Conservation (phyloP, 2,113 vertebrate species). For the Acanthochromis polyacanthus region DNA sequence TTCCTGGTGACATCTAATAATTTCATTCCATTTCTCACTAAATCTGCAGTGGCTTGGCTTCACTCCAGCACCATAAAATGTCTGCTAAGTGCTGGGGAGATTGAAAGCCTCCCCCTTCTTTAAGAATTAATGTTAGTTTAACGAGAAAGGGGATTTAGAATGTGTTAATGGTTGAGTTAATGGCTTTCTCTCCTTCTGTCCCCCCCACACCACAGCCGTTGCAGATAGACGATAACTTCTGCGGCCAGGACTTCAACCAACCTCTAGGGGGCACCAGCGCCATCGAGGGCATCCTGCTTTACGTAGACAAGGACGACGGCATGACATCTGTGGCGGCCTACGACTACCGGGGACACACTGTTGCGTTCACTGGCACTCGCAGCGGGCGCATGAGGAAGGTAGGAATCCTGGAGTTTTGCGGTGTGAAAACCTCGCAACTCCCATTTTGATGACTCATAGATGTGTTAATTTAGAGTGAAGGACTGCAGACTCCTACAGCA, state of each 20-base stretch:
- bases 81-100: constrained; percentile 42
- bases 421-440: not conserved
- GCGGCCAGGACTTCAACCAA: constrained; percentile 99
- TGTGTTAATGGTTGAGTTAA: constrained; percentile 51
- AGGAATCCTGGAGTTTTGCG: constrained; percentile 37
- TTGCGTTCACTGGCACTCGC: constrained; percentile 93
- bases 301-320: constrained; percentile 96
- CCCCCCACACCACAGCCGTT: constrained; percentile 85
- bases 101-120: constrained; percentile 56
- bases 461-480: too few relatives aligned
- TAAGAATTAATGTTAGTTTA: constrained; percentile 67
- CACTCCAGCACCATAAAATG: constrained; percentile 42
- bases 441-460: not conserved
- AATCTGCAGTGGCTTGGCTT: constrained; percentile 44
- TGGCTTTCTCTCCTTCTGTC: constrained; percentile 15
- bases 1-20: constrained; percentile 29
- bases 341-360: constrained; percentile 93
- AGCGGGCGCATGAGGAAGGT: constrained; percentile 95
- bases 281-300: constrained; percentile 94
- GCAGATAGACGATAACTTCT: constrained; percentile 98
- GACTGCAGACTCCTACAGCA: too few relatives aligned
- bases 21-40: constrained; percentile 44
- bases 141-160: constrained; percentile 52
- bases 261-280: constrained; percentile 94
- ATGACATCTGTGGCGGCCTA: constrained; percentile 97